Percentiles rank a stretch among this genome's conserved stretches.
phyloP scores from a whole-genome alignment of 1,140 invertebrate species.

The Marisa cornuarietis region DNA sequence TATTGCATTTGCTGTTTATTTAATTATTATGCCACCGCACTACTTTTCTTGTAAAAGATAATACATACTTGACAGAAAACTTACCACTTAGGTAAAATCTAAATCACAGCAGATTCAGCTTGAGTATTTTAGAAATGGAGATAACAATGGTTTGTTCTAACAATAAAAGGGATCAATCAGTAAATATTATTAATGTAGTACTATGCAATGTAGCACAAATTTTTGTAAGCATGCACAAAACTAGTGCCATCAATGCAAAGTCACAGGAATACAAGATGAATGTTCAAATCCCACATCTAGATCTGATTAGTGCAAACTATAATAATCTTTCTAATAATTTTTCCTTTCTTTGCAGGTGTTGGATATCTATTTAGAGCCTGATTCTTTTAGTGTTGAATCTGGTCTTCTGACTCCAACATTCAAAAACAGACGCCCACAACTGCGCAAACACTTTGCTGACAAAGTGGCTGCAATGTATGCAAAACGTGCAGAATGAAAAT shows the following conservation, averaged over 20 bases:
- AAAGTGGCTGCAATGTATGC: constrained; percentile 16
- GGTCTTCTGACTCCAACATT: constrained; percentile 94
- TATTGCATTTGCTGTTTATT: constrained; percentile 60
- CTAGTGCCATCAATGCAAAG: neutral
- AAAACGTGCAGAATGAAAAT: neutral
- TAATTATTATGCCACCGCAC: neutral
- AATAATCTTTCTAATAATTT: constrained; percentile 33
- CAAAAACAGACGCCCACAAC: constrained; percentile 90
- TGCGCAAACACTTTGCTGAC: constrained; percentile 80
- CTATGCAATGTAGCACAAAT: neutral
- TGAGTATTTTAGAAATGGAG: too few species aligned
- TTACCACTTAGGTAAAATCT: too few species aligned
- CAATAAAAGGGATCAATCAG: neutral
- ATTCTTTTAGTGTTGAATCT: constrained; percentile 95
- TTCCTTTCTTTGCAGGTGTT: constrained; percentile 78
- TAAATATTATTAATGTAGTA: neutral
- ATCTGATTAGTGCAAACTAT: neutral
- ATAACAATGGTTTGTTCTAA: neutral
- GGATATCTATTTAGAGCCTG: constrained; percentile 91
- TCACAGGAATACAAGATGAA: neutral
- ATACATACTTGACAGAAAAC: too few species aligned
- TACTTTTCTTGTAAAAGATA: too few species aligned
- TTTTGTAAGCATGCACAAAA: neutral
- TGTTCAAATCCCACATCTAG: neutral
- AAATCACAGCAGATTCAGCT: too few species aligned